phyloP scores from a whole-genome alignment of 2,888 invertebrate species.

The Caenorhabditis zanzibari region DNA sequence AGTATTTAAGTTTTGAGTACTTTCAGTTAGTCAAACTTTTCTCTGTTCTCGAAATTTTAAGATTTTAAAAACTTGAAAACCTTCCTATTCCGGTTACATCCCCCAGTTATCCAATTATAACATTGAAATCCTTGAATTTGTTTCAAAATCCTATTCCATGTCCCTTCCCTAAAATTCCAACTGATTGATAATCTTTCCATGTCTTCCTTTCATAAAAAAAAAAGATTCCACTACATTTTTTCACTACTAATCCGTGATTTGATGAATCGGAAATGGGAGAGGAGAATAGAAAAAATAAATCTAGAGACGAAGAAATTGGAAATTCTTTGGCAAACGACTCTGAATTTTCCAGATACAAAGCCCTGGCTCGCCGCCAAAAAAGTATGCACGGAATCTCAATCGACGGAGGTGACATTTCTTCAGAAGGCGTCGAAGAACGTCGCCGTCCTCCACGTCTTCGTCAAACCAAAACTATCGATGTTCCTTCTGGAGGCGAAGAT shows the following conservation, averaged over 20 bases:
- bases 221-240: not conserved
- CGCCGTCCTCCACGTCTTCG: slow-evolving; percentile 53
- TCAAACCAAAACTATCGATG: slow-evolving; percentile 57
- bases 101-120: too few species aligned
- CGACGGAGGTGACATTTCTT: slow-evolving; percentile 44
- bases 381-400: slow-evolving; percentile 60
- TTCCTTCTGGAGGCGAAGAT: slow-evolving; percentile 34
- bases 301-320: not conserved
- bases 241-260: not conserved
- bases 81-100: not conserved
- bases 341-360: slow-evolving; percentile 64
- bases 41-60: not conserved
- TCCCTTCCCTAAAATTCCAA: not conserved
- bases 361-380: slow-evolving; percentile 62
- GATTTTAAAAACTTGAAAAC: not conserved
- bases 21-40: too few species aligned
- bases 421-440: slow-evolving; percentile 37
- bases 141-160: not conserved
- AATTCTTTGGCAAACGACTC: not conserved
- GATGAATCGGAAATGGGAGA: too few species aligned
- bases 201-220: not conserved
- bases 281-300: too few species aligned
- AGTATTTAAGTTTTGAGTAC: too few species aligned
- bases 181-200: not conserved
- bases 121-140: not conserved